A percentile compares a stretch with the other conserved stretches of the same genome.
phyloP scores from a whole-genome alignment of 2,888 invertebrate genomes.

The Melangyna quadrimaculata region DNA sequence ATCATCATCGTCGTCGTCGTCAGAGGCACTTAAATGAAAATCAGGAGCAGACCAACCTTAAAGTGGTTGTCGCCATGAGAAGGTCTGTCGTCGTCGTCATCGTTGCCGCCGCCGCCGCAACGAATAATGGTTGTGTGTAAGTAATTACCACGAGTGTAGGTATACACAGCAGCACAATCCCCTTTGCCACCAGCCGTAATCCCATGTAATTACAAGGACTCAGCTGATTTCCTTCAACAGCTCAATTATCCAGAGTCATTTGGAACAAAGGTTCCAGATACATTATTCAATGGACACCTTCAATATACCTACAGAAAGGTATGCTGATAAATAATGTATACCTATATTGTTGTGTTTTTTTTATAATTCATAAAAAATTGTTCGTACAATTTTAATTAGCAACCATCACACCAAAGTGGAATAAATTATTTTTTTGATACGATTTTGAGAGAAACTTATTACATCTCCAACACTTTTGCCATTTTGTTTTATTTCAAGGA shows the following conservation, averaged over 20 bases:
- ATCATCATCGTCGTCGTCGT: constrained; percentile 26
- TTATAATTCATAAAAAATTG: neutral
- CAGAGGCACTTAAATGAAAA: constrained; percentile 54
- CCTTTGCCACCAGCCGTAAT: constrained; percentile 47
- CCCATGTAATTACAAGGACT: constrained; percentile 49
- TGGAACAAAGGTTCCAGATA: constrained; percentile 22
- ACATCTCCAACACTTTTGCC: neutral
- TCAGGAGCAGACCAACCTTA: constrained; percentile 30
- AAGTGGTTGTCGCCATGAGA: constrained; percentile 34
- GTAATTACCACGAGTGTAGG: constrained; percentile 49
- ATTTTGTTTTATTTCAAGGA: neutral
- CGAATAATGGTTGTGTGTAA: constrained; percentile 35
- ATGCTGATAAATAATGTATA: neutral
- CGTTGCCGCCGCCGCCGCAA: neutral
- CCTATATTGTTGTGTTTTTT: neutral
- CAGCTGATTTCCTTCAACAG: constrained; percentile 57
- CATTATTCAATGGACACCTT: neutral
- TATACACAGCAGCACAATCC: constrained; percentile 13
- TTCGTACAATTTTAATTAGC: neutral
- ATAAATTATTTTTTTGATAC: constrained; percentile 28
- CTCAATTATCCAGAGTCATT: constrained; percentile 63
- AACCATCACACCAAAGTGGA: neutral
- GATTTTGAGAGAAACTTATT: constrained; percentile 52
- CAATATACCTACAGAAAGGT: neutral
- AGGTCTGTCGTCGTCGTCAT: constrained; percentile 20